Evolutionary conservation across 2,113 vertebrate genomes (phyloP).

Genomic region (Paraplagusia blochii): DNA sequence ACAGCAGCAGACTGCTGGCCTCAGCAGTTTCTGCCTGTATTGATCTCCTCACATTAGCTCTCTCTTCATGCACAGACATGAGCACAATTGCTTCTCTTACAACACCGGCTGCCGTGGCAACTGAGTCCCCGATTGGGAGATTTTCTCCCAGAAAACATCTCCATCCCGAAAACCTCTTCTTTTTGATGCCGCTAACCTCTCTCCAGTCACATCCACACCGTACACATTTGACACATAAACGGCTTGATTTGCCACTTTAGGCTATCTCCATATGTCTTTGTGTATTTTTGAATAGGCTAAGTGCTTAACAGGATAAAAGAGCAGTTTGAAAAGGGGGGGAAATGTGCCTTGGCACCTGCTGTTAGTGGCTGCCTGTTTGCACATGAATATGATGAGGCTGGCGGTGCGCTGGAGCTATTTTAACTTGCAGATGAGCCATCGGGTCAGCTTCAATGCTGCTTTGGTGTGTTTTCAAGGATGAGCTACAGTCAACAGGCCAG

Average conservation of each 20-base stretch:
- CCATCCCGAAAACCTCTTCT: constrained; percentile 42
- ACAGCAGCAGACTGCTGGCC: constrained; percentile 69
- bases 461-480: constrained; percentile 64
- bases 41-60: constrained; percentile 75
- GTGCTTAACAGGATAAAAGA: constrained; percentile 72
- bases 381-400: constrained; percentile 73
- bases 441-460: constrained; percentile 63
- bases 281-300: constrained; percentile 67
- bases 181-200: constrained; percentile 32
- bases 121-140: constrained; percentile 62
- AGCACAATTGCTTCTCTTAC: constrained; percentile 73
- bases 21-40: constrained; percentile 74
- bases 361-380: constrained; percentile 63
- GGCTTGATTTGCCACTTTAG: constrained; percentile 62
- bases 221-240: constrained; percentile 49
- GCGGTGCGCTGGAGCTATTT: constrained; percentile 56
- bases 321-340: constrained; percentile 59
- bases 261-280: constrained; percentile 66
- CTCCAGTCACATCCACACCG: constrained; percentile 36
- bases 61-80: constrained; percentile 69
- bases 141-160: constrained; percentile 48
- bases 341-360: constrained; percentile 70
- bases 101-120: constrained; percentile 72
- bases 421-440: constrained; percentile 78
- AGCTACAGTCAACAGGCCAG: constrained; percentile 67